These are phyloP conservation scores for Gymnocypris eckloni DNA, from an alignment of 2,797 vertebrate species.

Conservation along the genomic window DNA sequence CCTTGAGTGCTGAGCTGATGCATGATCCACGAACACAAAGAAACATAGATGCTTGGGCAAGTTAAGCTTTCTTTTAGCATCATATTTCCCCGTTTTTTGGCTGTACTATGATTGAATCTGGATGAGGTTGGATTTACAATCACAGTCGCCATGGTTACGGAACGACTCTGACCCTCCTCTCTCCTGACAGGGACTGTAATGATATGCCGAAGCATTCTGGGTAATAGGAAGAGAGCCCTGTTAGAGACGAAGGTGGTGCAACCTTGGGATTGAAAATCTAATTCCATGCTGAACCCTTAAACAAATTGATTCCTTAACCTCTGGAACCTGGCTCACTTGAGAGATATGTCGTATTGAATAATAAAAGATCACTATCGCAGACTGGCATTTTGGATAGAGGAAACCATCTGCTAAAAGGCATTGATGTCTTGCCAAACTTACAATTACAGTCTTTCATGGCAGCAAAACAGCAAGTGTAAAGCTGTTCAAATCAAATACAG, in stretches of 20 bases:
- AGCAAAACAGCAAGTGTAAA: background rate
- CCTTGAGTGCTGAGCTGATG: slow-evolving; percentile 1
- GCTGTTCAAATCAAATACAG: background rate
- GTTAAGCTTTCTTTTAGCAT: background rate
- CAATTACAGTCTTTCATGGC: background rate
- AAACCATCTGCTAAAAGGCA: slow-evolving; percentile 60
- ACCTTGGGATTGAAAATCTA: slow-evolving; percentile 73
- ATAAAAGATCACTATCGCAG: slow-evolving; percentile 30
- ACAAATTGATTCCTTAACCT: slow-evolving; percentile 70
- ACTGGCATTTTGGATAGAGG: slow-evolving; percentile 50
- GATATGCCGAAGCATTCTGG: slow-evolving; percentile 68
- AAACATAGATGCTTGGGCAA: background rate
- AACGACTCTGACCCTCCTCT: slow-evolving; percentile 46
- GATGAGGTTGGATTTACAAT: slow-evolving; percentile 67
- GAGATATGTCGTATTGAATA: slow-evolving; percentile 47
- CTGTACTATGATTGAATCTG: slow-evolving; percentile 67
- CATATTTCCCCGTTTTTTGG: background rate
- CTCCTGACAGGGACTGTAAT: slow-evolving; percentile 46
- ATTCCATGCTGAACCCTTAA: slow-evolving; percentile 66
- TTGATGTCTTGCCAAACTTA: background rate
- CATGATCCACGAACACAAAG: background rate
- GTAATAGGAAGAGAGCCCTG: slow-evolving; percentile 65
- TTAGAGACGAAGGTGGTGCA: slow-evolving; percentile 59
- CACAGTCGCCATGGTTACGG: slow-evolving; percentile 53
- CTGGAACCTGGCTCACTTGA: slow-evolving; percentile 44